phyloP scores from a whole-genome alignment of 2,113 vertebrate species.

The Syrrhaptes paradoxus region DNA sequence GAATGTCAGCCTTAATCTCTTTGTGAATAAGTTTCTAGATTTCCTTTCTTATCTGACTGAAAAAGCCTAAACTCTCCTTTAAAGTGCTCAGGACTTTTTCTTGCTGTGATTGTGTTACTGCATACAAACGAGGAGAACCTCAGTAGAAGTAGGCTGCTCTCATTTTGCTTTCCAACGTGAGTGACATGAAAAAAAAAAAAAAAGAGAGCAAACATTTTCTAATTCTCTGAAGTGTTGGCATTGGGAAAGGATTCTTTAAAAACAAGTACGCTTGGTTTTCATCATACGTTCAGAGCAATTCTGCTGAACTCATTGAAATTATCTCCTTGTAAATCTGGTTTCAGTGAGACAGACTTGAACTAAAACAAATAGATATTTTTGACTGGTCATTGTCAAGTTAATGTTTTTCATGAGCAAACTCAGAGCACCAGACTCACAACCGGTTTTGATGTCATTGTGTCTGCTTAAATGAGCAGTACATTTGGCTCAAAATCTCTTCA shows the following conservation, averaged over 20 bases:
- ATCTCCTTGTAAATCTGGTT: background rate
- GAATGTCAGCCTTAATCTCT: background rate
- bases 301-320: background rate
- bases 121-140: background rate
- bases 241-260: background rate
- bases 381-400: background rate
- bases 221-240: background rate
- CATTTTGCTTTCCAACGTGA: background rate
- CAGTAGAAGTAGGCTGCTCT: background rate
- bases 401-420: background rate
- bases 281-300: background rate
- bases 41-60: background rate
- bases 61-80: background rate
- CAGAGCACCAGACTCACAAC: background rate
- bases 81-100: background rate
- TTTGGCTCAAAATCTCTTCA: background rate
- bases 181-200: background rate
- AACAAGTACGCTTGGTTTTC: background rate
- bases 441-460: background rate
- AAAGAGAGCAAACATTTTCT: background rate
- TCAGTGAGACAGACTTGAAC: background rate
- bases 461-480: background rate
- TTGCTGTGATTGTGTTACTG: background rate
- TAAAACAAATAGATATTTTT: background rate
- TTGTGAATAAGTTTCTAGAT: background rate